Base-by-base conservation (phyloP, 2,888 invertebrate genomes). In the Limnephilus rhombicus region DNA sequence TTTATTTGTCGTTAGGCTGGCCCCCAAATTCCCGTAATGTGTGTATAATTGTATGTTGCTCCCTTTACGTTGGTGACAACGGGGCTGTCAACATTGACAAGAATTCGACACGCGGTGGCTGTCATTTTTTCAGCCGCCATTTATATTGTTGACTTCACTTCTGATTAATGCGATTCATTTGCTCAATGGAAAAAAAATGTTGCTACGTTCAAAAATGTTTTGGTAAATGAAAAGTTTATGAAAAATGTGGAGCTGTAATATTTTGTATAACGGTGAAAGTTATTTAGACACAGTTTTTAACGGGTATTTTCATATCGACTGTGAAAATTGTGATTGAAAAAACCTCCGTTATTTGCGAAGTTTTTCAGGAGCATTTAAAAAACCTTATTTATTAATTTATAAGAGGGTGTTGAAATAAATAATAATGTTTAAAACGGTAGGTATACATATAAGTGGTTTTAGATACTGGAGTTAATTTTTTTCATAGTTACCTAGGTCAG, bases 1-100 rank as follows among this genome's bases (percentile, higher is more conserved):
- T 86, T 45, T 86, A 86, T 86, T 86, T 41, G 45, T 86, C 45
- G 86, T 41, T 45, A 86, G 86, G 29, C 24, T 68, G 68, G 68
- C 86, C 86, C 86, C 86, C 45, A n/a, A 86, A 45, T 45, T 29
- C n/a, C 86, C 86, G 86, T 90, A 90, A 90, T 83, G 83, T 90
- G 90, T 90, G 90, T 90, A 90, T 90, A 90, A 90, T 90, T 90
- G 90, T 81, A n/a, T 37, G 81, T 82, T 82, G 13, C 68, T 82
- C 80, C 89, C 90, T 45, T 80, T 83, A 82, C 83, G 45, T 53
- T 49, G 90, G 83, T 90, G 90, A 90, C 90, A 90, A 90, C 89
- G 41, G 41, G 80, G 45, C 80, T 90, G 89, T 90, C 89, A 90
- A 83, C 83, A 53, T 90, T 90, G 90, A 90, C 90, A 53, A 49